Evolutionary conservation across 2,888 invertebrate genomes (phyloP).

Genomic region (Linnaemya vulpina): DNA sequence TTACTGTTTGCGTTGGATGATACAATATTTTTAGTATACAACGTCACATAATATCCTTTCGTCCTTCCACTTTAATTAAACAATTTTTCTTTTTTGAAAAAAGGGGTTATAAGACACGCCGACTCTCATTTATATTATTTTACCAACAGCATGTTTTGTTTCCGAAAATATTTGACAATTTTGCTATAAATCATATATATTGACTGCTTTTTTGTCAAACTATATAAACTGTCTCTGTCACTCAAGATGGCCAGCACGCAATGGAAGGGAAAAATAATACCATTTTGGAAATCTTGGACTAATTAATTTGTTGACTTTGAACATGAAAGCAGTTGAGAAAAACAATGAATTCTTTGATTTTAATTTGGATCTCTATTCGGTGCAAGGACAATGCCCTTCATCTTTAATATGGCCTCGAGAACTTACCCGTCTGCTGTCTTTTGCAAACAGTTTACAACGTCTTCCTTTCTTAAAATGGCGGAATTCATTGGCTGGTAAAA

Average conservation of each 20-base stretch:
- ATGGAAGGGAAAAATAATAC: conserved; percentile 7
- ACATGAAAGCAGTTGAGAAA: neutral
- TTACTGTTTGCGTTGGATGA: conserved; percentile 8
- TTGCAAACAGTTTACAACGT: no score
- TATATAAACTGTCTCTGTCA: conserved; percentile 5
- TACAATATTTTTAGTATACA: conserved; percentile 31
- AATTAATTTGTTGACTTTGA: conserved; percentile 47
- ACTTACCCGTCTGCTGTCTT: no score
- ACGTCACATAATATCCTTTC: conserved; percentile 63
- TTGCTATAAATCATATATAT: conserved; percentile 46
- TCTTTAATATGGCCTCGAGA: no score
- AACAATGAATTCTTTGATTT: neutral
- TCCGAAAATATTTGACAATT: conserved; percentile 24
- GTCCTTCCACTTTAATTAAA: conserved; percentile 55
- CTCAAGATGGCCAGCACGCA: neutral
- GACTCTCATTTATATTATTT: conserved; percentile 37
- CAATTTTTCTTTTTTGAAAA: conserved; percentile 2
- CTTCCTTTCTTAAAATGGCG: no score
- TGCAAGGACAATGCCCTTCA: no score
- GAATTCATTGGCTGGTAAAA: no score
- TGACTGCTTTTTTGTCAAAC: conserved; percentile 9
- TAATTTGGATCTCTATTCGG: no score
- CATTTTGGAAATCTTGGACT: conserved; percentile 10
- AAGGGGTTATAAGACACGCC: neutral
- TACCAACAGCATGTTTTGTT: conserved; percentile 53